phyloP scores from a whole-genome alignment of 2,888 invertebrate species.

The Eucera pruinosa region DNA sequence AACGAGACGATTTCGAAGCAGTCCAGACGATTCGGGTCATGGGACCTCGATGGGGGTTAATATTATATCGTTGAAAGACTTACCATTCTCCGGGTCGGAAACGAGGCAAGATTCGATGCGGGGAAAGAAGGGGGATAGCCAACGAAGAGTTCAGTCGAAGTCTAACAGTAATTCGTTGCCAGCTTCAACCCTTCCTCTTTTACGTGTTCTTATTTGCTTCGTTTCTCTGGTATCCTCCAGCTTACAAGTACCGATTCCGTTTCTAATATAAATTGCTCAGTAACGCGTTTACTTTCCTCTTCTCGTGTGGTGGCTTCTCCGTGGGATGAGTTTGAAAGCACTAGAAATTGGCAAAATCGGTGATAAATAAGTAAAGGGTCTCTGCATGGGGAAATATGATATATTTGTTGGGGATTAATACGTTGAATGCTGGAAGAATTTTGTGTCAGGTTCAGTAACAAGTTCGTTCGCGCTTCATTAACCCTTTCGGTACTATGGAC shows the following conservation, averaged over 20 bases:
- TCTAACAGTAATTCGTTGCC: slow-evolving; percentile 51
- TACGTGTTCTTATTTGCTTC: slow-evolving; percentile 40
- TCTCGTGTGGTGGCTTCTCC: background rate
- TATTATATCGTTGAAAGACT: slow-evolving; percentile 67
- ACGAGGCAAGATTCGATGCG: slow-evolving; percentile 41
- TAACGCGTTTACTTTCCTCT: slow-evolving; percentile 9
- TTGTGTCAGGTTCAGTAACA: too few species aligned
- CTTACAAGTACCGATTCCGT: slow-evolving; percentile 28
- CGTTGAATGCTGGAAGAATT: background rate
- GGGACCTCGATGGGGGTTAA: slow-evolving; percentile 67
- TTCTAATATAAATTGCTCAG: slow-evolving; percentile 15
- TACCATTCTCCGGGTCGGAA: slow-evolving; percentile 62
- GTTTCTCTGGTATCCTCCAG: slow-evolving; percentile 22
- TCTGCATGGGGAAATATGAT: background rate
- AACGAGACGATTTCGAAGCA: slow-evolving; percentile 63
- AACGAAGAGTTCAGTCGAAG: background rate
- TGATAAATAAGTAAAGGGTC: background rate
- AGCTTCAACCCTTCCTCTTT: slow-evolving; percentile 35
- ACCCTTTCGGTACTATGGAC: too few species aligned
- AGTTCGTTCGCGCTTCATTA: too few species aligned
- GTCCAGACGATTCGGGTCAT: slow-evolving; percentile 68
- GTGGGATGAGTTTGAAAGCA: background rate
- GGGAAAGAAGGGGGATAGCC: background rate
- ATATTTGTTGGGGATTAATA: background rate
- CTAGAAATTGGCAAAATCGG: background rate